Conservation (phyloP, 37 sponge, comb jelly and placozoan species). For the Aplysina aerophoba region DNA sequence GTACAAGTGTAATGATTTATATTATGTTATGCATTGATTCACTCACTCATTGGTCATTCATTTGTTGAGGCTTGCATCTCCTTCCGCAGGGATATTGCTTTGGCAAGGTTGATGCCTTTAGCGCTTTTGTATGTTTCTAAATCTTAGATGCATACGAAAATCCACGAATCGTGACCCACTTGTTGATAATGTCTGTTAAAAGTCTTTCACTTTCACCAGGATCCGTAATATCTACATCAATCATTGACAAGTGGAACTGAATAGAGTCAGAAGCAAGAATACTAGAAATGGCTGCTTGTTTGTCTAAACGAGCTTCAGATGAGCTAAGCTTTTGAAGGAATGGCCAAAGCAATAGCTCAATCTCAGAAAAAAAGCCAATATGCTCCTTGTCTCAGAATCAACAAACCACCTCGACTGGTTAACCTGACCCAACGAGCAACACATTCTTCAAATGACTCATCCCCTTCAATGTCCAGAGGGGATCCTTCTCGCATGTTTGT, state of each 20-base stretch:
- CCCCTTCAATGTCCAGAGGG: not conserved
- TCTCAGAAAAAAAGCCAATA: not conserved
- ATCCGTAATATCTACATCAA: not conserved
- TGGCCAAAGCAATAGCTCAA: not conserved
- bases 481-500: constrained; percentile 4
- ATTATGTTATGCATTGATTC: not conserved
- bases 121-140: not conserved
- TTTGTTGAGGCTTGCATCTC: not conserved
- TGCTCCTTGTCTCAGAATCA: not conserved
- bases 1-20: not conserved
- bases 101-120: not conserved
- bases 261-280: not conserved
- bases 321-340: not conserved
- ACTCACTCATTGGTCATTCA: not conserved
- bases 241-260: not conserved
- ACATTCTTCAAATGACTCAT: constrained; percentile 2
- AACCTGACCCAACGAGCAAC: not conserved
- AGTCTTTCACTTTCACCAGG: not conserved
- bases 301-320: not conserved
- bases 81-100: not conserved
- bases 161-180: constrained; percentile 19
- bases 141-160: constrained; percentile 9
- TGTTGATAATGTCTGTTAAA: constrained; percentile 7
- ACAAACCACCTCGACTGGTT: constrained; percentile 1
- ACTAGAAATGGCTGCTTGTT: too few relatives aligned